Conservation (phyloP, 2,888 invertebrate species). For the Bombyx huttoni region DNA sequence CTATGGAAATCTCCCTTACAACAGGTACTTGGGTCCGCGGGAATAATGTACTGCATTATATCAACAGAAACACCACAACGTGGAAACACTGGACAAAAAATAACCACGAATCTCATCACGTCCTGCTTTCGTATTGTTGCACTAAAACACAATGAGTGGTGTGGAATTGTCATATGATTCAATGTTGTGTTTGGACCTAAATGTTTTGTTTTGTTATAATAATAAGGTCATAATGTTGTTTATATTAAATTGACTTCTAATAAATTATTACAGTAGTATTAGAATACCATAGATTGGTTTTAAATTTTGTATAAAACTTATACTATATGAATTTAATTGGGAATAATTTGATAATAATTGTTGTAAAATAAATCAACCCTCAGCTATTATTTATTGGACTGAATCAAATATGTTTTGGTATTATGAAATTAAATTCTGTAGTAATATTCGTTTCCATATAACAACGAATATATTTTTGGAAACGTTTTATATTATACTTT, state of each 20-base stretch:
- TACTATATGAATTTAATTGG: too few relatives aligned
- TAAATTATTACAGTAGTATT: too few relatives aligned
- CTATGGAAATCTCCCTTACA: conserved; percentile 96
- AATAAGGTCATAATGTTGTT: too few relatives aligned
- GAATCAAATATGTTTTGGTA: background rate
- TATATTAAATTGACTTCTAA: too few relatives aligned
- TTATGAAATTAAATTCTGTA: too few relatives aligned
- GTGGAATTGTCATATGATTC: conserved; percentile 30
- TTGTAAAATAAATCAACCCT: background rate
- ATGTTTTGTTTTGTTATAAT: background rate
- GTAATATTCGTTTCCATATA: too few relatives aligned
- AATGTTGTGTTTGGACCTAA: background rate
- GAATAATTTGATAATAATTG: too few relatives aligned
- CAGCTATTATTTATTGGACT: background rate
- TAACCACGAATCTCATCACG: conserved; percentile 65
- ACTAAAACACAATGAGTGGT: conserved; percentile 61
- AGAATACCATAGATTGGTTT: too few relatives aligned
- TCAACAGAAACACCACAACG: conserved; percentile 35
- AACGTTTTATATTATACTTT: background rate
- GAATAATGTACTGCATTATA: conserved; percentile 18
- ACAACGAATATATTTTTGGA: too few relatives aligned
- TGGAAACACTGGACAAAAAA: conserved; percentile 60
- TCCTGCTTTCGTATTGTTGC: conserved; percentile 70
- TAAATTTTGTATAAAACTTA: too few relatives aligned
- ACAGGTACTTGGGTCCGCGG: conserved; percentile 81